Evolutionary conservation across 2,888 invertebrate genomes (phyloP), one percentile per base, ranked within the genome.

Genomic region (Pristionchus arcanus): DNA sequence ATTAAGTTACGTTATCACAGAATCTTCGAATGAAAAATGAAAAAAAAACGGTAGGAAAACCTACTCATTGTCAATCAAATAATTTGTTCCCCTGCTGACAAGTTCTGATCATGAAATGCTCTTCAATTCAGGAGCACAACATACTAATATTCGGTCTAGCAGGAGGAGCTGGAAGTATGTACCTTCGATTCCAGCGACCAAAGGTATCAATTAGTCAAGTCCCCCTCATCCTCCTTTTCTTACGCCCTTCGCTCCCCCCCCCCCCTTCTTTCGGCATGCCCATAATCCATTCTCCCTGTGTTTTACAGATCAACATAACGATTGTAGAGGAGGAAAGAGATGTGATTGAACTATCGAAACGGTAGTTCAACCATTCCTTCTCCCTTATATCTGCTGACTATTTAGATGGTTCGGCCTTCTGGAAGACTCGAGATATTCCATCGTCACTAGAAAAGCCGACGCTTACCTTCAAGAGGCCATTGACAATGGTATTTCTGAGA

Each of bases 351-450:
- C 66, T 86, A 25, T 86, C 86, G 63, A 86, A 66, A 49, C 21
- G 86, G 86, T 77, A 42, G 34, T 34, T 34, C 5, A 5, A n/a
- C 77, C 31, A n/a, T 21, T 7, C 19, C 19, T 28, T 16, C 55
- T 83, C 53, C 77, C n/a, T 16, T 13, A 25, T 68, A 31, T 16
- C 31, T 25, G 7, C 7, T 28, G 2, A 49, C 25, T 5, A 3
- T 42, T 86, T 66, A 86, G 86, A 86, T 86, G 86, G 86, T 86
- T 86, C 31, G 86, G 86, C 2, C 86, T 86, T 7, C 25, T 66
- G 19, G 86, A 86, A 25, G 86, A 86, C 53, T 66, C 86, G 3
- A 31, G 86, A 86, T 86, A 86, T 28, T 66, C 63, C 21, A 66
- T 86, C 37, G 42, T 86, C 25, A 19, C 66, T 66, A 16, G 19